Evolutionary conservation across 1,140 invertebrate genomes (phyloP), one percentile per base, ranked within the genome.

Genomic region (Prorops nasuta): DNA sequence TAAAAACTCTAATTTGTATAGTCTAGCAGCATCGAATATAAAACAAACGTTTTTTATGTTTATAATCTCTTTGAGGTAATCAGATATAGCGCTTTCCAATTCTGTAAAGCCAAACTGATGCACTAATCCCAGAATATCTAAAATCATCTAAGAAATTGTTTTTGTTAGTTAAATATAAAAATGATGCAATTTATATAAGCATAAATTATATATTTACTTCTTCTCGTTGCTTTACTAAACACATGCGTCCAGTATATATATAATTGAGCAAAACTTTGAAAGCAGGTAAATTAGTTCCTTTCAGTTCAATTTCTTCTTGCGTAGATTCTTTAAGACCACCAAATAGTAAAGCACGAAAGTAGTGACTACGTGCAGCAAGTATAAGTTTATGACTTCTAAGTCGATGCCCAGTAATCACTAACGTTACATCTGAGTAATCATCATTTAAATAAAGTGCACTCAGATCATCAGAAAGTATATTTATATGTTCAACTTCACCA

Each of bases 81-180:
- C 92, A 1, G 92, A 97, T 51, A 98, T 92, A 10, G 93, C 85
- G 7, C 84, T 77, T 80, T 98, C 93, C 40, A 99, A 75, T 69
- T 97, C 91, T 54, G 86, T 83, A 80, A 98, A 97, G 24, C 94
- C 94, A 80, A 96, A 98, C 63, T 96, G 89, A 81, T 98, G 93
- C 18, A 93, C 90, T 65, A 98, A 80, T 4, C 88, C 77, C 20
- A 77, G 61, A 46, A 75, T 76, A 51, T 78, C 74, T 3, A 78
- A 58, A 43, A 73, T 66, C 12, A 67, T 62, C 72, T 76, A 42
- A 1, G 52, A 43, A 41, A 12, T 24, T 22, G 12, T 41, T 10
- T 17, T 39, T 43, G 14, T 1, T 19, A 34, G 21, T 31, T 38
- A 8, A 47, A 39, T 16, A 17, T 52, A 42, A 12, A 31, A 44